Percentiles rank a stretch among this genome's conserved stretches.
These are phyloP conservation scores for Manis pentadactyla DNA, from an alignment of 2,797 vertebrate genomes.

Conservation along the genomic window DNA sequence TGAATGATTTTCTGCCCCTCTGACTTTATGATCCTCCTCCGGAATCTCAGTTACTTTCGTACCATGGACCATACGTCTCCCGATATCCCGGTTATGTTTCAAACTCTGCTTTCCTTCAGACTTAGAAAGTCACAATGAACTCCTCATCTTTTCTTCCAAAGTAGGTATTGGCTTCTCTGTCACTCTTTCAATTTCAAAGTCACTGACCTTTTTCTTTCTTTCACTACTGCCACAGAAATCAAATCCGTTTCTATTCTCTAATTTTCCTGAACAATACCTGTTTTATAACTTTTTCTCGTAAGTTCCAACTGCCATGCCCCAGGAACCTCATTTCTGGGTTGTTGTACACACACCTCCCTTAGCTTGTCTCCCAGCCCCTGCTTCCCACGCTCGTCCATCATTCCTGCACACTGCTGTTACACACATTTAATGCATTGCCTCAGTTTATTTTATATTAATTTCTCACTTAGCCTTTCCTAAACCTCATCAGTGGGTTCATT, in stretches of 20 bases:
- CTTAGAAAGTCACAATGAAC: background rate
- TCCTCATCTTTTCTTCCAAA: background rate
- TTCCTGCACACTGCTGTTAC: no score
- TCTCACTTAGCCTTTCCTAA: background rate
- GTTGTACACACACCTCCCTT: rapidly evolving
- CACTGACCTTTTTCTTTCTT: background rate
- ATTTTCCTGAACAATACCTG: background rate
- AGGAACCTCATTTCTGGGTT: background rate
- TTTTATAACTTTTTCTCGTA: background rate
- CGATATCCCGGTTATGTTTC: background rate
- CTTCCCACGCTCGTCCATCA: rapidly evolving
- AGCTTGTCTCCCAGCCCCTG: no score
- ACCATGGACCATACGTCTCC: rapidly evolving
- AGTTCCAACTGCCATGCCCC: no score
- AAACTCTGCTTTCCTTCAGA: background rate
- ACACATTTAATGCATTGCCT: rapidly evolving
- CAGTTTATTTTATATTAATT: background rate
- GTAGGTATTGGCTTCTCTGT: background rate
- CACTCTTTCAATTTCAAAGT: background rate
- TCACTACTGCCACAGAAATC: background rate
- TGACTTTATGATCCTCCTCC: rapidly evolving
- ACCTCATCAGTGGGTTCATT: background rate
- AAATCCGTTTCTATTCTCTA: background rate
- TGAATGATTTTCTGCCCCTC: background rate
- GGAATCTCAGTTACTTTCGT: no score